These are phyloP conservation scores for Cyprichromis sp. DNA, from an alignment of 2,113 vertebrate genomes.

Conservation along the genomic window DNA sequence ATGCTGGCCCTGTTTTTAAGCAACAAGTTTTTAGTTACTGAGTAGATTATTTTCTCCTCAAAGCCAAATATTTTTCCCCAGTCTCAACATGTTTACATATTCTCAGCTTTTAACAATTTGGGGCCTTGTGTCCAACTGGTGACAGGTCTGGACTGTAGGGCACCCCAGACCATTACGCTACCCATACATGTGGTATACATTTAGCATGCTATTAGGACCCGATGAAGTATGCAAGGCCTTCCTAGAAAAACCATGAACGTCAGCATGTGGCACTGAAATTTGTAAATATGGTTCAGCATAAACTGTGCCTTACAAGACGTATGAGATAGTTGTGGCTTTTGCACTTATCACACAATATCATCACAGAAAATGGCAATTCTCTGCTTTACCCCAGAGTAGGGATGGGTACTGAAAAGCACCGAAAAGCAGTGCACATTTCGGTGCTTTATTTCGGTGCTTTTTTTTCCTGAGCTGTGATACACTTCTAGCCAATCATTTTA, in stretches of 20 bases:
- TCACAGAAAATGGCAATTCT: neutral
- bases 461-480: too few relatives aligned
- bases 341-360: neutral
- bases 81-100: neutral
- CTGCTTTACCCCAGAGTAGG: neutral
- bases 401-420: too few relatives aligned
- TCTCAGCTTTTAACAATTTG: neutral
- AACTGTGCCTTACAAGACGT: neutral
- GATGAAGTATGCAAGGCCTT: neutral
- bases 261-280: neutral
- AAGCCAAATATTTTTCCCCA: neutral
- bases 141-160: neutral
- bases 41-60: neutral
- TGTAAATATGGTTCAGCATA: neutral
- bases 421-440: too few relatives aligned
- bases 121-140: neutral
- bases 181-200: neutral
- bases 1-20: neutral
- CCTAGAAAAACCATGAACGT: neutral
- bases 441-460: too few relatives aligned
- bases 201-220: neutral
- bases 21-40: fast-evolving
- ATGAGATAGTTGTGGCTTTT: neutral
- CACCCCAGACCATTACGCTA: neutral
- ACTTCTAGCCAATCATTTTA: too few relatives aligned